Evolutionary conservation across 2,113 vertebrate genomes (phyloP), one percentile per base, ranked within the genome.

Genomic region (Mus pahari): DNA sequence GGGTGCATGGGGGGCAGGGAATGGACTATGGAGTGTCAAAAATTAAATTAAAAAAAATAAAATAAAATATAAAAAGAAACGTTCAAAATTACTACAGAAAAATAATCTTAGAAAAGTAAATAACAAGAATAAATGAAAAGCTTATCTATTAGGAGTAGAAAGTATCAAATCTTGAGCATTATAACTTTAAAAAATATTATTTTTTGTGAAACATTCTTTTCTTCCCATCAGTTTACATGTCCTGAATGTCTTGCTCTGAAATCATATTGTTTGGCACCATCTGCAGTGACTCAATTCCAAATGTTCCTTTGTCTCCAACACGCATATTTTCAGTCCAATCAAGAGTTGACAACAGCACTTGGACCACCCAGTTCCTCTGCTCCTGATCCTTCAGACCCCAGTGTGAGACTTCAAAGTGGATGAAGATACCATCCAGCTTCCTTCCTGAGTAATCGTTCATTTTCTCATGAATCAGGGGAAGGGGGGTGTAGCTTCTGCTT

Each of bases 401-500:
- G 14, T 39, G 26, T 74, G 73, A 95, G 17, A 62, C 42, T 93
- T 95, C 83, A 89, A 90, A 89, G 74, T 70, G 90, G 45, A 71
- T 90, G 19, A 39, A 86, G 39, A 68, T 77, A 31, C 33, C 48
- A 66, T 86, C 90, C 70, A 90, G 28, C n/a, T 62, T 92, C 22
- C 26, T 82, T 96, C 19, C 6, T 86, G 79, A 88, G 20, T 31
- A 48, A 70, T 58, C 13, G 9, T 11, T 92, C 7, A 36, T 70
- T 93, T 91, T 84, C 33, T 94, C 84, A 73, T 92, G 95, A 93
- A 42, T 96, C 64, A 93, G 62, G 66, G 70, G 42, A 16, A 89
- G 73, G 70, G 94, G 68, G 42, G 93, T 90, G 10, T 5, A 48
- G 14, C 1, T 70, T 78, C 39, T 45, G 55, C 17, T 91, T 92